Base-by-base conservation (phyloP, 2,888 invertebrate genomes). In the Lissonota sp. region DNA sequence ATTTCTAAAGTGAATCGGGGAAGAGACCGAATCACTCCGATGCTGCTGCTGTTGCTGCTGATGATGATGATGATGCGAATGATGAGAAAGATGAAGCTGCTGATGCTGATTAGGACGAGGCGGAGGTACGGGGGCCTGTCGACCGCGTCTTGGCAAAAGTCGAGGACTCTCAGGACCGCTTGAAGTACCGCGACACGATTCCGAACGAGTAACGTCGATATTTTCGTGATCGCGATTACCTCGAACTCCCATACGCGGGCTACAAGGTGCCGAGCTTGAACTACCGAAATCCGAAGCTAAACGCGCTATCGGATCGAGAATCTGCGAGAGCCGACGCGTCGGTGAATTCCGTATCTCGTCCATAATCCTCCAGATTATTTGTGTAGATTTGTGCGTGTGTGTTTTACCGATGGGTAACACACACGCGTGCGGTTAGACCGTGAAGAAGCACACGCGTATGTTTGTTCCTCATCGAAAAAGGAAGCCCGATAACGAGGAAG, bases 241-340 rank as follows among this genome's bases (percentile, higher is more conserved):
- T 0, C 91, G 87, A 1, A 86, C 87, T 5, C 92, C 92, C 80
- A 90, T 87, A 44, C 89, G 89, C n/a, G 90, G 92, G 83, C 91
- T 93, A 88, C 89, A 93, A 64, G 87, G 94, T 93, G 86, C 94
- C 93, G 86, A 95, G 93, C 79, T 95, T 93, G 91, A 96, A 95
- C 92, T 90, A 53, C 89, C 89, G 66, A 91, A 88, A 79, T 92
- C 91, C 78, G 90, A 89, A 58, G 95, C 95, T 84, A 97, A 94
- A 92, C 96, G 94, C 84, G 96, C 95, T 89, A 97, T 94, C 86
- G 97, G 97, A 93, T 97, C 97, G 92, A 96, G 96, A 88, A 96
- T 96, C 94, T 97, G 96, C 92, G 97, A 97, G 92, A 97, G 93
- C 90, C 97, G 95, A 90, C 96, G 95, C 88, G 94, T 93, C 69